A percentile compares a stretch with the other conserved stretches of the same genome.
Evolutionary conservation across 2,888 invertebrate species (phyloP).

Genomic region (Eudemis profundana): DNA sequence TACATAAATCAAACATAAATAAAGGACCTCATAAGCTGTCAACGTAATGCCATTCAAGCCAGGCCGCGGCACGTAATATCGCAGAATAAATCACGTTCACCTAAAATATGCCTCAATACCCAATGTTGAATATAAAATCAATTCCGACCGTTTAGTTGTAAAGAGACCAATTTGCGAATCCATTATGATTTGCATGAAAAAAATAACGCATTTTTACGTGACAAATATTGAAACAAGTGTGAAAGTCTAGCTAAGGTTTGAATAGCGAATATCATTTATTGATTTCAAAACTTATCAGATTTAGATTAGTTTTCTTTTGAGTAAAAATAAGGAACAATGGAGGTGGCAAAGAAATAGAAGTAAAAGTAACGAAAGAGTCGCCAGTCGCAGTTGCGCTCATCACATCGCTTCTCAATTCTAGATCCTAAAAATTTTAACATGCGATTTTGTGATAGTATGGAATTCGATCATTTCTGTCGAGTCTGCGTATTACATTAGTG

Average conservation of each 20-base stretch:
- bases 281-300: too few relatives aligned
- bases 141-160: constrained; percentile 63
- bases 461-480: too few relatives aligned
- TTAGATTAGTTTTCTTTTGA: too few relatives aligned
- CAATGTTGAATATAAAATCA: constrained; percentile 76
- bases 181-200: constrained; percentile 21
- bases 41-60: constrained; percentile 82
- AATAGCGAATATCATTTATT: not conserved
- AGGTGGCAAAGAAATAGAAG: too few relatives aligned
- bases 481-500: too few relatives aligned
- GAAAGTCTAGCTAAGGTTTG: not conserved
- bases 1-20: constrained; percentile 83
- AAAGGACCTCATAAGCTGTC: constrained; percentile 83
- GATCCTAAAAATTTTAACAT: too few relatives aligned
- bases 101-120: constrained; percentile 80
- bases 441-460: too few relatives aligned
- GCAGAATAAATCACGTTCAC: constrained; percentile 78
- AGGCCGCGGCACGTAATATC: constrained; percentile 79
- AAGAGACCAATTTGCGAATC: constrained; percentile 49
- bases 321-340: too few relatives aligned
- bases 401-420: too few relatives aligned
- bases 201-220: constrained; percentile 9
- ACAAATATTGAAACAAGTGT: not conserved
- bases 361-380: too few relatives aligned
- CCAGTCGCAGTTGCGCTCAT: too few relatives aligned